A percentile compares a stretch with the other conserved stretches of the same genome.
Conservation (phyloP, 2,888 invertebrate genomes). For the Drosophila tanythrix region DNA sequence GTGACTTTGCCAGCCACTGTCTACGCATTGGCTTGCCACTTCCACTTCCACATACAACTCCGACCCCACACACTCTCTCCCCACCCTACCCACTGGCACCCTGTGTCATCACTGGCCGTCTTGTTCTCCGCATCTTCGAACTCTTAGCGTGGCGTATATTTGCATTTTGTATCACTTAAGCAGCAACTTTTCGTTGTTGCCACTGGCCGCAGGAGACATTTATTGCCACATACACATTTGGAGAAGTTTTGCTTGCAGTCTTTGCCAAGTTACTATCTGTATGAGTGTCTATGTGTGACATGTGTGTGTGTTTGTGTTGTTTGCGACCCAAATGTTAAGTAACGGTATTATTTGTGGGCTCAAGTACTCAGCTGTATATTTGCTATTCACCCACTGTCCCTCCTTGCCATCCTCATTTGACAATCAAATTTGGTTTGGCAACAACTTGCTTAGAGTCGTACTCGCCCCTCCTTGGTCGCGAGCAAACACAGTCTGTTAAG, state of each 20-base stretch:
- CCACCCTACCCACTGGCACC: neutral
- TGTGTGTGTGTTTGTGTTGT: slow-evolving; percentile 26
- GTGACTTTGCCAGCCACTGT: slow-evolving; percentile 60
- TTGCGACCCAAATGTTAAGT: slow-evolving; percentile 76
- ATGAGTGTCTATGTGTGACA: slow-evolving; percentile 6
- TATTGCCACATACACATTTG: slow-evolving; percentile 57
- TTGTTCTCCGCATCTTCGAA: slow-evolving; percentile 47
- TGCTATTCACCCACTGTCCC: neutral
- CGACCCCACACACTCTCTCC: neutral
- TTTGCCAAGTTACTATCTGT: slow-evolving; percentile 16
- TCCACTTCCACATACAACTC: slow-evolving; percentile 3
- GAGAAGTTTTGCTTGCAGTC: slow-evolving; percentile 31
- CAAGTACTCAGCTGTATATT: slow-evolving; percentile 44
- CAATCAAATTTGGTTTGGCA: slow-evolving; percentile 67
- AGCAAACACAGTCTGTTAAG: slow-evolving; percentile 64
- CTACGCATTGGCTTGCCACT: slow-evolving; percentile 27
- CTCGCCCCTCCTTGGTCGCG: slow-evolving; percentile 30
- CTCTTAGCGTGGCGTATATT: slow-evolving; percentile 69
- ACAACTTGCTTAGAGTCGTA: slow-evolving; percentile 42
- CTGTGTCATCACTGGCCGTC: neutral
- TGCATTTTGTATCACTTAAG: slow-evolving; percentile 80
- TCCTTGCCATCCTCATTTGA: slow-evolving; percentile 29
- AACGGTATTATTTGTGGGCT: slow-evolving; percentile 71
- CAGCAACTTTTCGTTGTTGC: slow-evolving; percentile 62
- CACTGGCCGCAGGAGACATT: slow-evolving; percentile 77